Percentiles rank a stretch among this genome's conserved stretches.
Evolutionary conservation across 2,888 invertebrate species (phyloP).

Genomic region (Boloria euphrosyne): DNA sequence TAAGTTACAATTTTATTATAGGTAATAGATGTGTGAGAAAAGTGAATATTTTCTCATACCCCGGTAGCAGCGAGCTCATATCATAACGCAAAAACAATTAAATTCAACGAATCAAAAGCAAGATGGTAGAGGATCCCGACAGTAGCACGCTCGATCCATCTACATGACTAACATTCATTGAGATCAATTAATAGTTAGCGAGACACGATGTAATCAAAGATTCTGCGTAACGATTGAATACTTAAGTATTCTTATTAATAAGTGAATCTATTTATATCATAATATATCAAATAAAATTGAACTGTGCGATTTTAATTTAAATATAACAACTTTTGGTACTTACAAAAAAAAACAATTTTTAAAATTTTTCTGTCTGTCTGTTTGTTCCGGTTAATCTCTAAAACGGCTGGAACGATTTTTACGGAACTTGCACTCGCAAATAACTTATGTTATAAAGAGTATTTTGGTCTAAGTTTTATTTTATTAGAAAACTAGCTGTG

Average conservation of each 20-base stretch:
- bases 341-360: too few species aligned
- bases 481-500: too few species aligned
- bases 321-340: too few species aligned
- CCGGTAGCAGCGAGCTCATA: not conserved
- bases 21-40: not conserved
- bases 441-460: too few species aligned
- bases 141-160: conserved; percentile 46
- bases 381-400: too few species aligned
- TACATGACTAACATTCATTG: conserved; percentile 62
- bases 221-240: not conserved
- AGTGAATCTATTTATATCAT: not conserved
- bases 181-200: conserved; percentile 68
- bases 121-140: conserved; percentile 8
- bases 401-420: too few species aligned
- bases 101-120: conserved; percentile 16
- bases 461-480: too few species aligned
- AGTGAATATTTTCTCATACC: not conserved
- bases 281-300: too few species aligned
- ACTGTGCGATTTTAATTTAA: too few species aligned
- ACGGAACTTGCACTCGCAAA: too few species aligned
- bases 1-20: too few species aligned
- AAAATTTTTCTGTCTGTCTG: too few species aligned
- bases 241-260: not conserved
- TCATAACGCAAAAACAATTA: conserved; percentile 14
- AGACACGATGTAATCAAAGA: conserved; percentile 15